Base-by-base conservation (phyloP, 2,797 vertebrate genomes). In the Enteromius radiatus region DNA sequence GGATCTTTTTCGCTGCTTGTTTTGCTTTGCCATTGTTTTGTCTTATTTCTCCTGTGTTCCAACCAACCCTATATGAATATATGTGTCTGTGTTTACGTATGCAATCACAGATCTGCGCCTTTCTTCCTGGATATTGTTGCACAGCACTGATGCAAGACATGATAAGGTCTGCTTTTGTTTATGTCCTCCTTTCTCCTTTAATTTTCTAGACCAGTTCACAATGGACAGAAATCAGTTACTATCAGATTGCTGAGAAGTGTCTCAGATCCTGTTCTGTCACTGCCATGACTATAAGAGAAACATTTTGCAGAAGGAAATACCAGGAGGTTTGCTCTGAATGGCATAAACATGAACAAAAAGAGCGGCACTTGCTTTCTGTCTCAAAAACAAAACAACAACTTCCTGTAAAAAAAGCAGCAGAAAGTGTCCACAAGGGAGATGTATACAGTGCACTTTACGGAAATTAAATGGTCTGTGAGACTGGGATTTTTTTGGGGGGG, bases 131-230 rank as follows among this genome's bases (percentile, higher is more conserved):
- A 41, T 71, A 75, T 78, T 71, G 43, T 88, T 85, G 64, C 68
- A 68, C 56, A 67, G 82, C 71, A 86, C 76, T 84, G 89, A 92
- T 91, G 87, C 78, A 52, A n/a, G 84, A 75, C 76, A 15, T 64
- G 91, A 93, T 92, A 92, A 89, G 36, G 41, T 65, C 67, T 81
- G 70, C 73, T 88, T 86, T 88, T 88, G 84, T 69, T 81, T 88
- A 81, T 77, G 81, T 76, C 86, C 61, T n/a, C 79, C 81, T 89
- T 90, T 86, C 64, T 71, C 81, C 84, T 85, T 78, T 76, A 71
- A 61, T 74, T 47, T 56, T n/a, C 36, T 43, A 56, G 84, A 92
- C 90, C 87, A 83, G 70, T 52, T 88, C 75, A 71, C 74, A 88
- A 59, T 87, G 65, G 73, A 73, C 26, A 68, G 36, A 82, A 82